A percentile compares a stretch with the other conserved stretches of the same genome.
Conservation (phyloP, 2,888 invertebrate species). For the Myopa tessellatipennis region DNA sequence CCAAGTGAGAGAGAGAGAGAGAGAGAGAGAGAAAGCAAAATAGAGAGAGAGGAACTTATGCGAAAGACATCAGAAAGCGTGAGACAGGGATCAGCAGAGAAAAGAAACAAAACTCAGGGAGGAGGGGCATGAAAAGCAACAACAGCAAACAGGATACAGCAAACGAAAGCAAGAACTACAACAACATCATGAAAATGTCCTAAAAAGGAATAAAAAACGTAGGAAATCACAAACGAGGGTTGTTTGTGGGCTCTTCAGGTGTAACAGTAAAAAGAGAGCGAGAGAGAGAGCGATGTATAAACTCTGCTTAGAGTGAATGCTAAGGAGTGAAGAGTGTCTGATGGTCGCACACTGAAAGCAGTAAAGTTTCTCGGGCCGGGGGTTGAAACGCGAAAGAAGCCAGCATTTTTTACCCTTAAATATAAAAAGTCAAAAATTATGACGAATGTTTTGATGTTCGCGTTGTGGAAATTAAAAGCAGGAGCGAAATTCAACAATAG, state of each 20-base stretch:
- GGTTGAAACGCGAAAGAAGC: conserved; percentile 9
- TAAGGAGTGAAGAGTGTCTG: neutral
- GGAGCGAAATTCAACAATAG: conserved; percentile 16
- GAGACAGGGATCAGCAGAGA: neutral
- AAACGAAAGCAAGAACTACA: conserved; percentile 30
- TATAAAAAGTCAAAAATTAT: conserved; percentile 38
- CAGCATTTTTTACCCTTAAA: conserved; percentile 24
- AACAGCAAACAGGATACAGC: conserved; percentile 19
- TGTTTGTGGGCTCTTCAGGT: conserved; percentile 25
- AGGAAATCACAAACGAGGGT: conserved; percentile 30
- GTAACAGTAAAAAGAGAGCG: neutral
- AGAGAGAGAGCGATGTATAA: neutral
- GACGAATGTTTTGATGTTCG: conserved; percentile 35
- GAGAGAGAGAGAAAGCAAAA: too few relatives aligned
- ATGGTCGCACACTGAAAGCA: neutral
- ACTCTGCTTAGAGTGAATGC: neutral
- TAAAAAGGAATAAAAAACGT: conserved; percentile 54
- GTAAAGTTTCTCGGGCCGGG: neutral
- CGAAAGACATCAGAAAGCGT: neutral
- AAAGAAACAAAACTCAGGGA: conserved; percentile 55
- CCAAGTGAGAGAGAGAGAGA: neutral
- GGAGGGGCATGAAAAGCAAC: conserved; percentile 54
- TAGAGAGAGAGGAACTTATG: neutral
- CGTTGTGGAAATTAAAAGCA: conserved; percentile 32
- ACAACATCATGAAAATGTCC: conserved; percentile 42